Conservation (phyloP, 1,140 invertebrate species). For the Spodoptera frugiperda region DNA sequence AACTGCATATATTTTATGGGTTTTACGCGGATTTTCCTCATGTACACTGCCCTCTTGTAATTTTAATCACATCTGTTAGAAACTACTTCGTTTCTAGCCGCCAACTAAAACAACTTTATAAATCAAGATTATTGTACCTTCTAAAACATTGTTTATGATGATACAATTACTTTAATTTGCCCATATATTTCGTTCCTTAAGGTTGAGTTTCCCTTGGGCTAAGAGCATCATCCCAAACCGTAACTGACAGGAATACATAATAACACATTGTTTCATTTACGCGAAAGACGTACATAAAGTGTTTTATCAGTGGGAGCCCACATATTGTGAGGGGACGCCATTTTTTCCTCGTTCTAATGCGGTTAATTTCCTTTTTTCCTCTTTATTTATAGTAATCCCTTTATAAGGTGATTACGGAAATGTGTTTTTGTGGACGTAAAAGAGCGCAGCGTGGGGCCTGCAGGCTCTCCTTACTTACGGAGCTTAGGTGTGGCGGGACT, state of each 20-base stretch:
- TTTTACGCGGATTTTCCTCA: conserved; percentile 68
- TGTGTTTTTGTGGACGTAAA: conserved; percentile 82
- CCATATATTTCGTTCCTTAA: conserved; percentile 5
- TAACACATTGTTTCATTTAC: conserved; percentile 81
- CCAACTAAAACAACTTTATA: conserved; percentile 23
- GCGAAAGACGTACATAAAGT: conserved; percentile 76
- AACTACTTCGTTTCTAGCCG: conserved; percentile 15
- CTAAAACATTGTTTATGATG: conserved; percentile 16
- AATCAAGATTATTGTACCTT: conserved; percentile 41
- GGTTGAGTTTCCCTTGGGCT: conserved; percentile 24
- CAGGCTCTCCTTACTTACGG: conserved; percentile 55
- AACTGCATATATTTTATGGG: conserved; percentile 79
- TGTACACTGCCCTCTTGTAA: conserved; percentile 64
- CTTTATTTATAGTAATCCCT: conserved; percentile 86
- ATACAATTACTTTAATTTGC: conserved; percentile 25
- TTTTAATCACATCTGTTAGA: conserved; percentile 47
- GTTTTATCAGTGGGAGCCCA: conserved; percentile 84
- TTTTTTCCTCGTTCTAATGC: conserved; percentile 83
- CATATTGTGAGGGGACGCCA: conserved; percentile 81
- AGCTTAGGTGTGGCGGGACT: conserved; percentile 51
- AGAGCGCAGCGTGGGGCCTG: conserved; percentile 74
- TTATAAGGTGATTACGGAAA: conserved; percentile 85
- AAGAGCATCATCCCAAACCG: background rate
- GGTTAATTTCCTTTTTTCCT: conserved; percentile 85
- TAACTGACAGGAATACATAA: conserved; percentile 65